Evolutionary conservation across 2,113 vertebrate genomes (phyloP), one percentile per base, ranked within the genome.

Genomic region (Urocolius indicus): DNA sequence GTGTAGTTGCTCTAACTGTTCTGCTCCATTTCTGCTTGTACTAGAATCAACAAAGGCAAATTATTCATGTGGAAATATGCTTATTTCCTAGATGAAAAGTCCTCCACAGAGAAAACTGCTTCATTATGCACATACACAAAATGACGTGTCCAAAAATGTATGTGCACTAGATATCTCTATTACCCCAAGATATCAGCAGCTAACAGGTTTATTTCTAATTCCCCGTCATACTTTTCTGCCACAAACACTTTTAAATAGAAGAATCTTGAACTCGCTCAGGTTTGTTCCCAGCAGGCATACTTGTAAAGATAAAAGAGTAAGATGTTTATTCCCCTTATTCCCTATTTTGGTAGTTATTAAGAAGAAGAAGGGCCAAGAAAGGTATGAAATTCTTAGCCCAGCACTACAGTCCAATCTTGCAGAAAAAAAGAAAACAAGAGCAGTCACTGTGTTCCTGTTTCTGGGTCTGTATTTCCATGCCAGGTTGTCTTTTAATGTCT

Each of bases 251-350:
- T 86, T 62, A 91, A 97, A 94, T 30, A 90, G 94, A 96, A 96
- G 90, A 96, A 96, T 95, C 96, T 94, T 96, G 95, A 97, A 93
- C 92, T 94, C 95, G 94, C 94, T 97, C 95, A 89, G 94, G 94
- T 96, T 96, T 83, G 87, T 84, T 94, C 88, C 96, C 95, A 97
- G 94, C 93, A 97, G 97, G 96, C 97, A 97, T 95, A 94, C 92
- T 97, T 95, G 94, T 96, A 95, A 95, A 97, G 97, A 97, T 97
- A 97, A 97, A 96, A 96, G 94, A 95, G 75, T 88, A 80, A 19
- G 85, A 55, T 41, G 93, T 73, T 65, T 24, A 16, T 6, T 72
- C 61, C 45, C 9, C 6, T 66, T 81, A 48, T 54, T 90, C 36
- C 59, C 46, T 78, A 16, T 84, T 96, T 94, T 84, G 20, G 77